Evolutionary conservation across 2,113 vertebrate species (phyloP).

Genomic region (Cacatua alba): DNA sequence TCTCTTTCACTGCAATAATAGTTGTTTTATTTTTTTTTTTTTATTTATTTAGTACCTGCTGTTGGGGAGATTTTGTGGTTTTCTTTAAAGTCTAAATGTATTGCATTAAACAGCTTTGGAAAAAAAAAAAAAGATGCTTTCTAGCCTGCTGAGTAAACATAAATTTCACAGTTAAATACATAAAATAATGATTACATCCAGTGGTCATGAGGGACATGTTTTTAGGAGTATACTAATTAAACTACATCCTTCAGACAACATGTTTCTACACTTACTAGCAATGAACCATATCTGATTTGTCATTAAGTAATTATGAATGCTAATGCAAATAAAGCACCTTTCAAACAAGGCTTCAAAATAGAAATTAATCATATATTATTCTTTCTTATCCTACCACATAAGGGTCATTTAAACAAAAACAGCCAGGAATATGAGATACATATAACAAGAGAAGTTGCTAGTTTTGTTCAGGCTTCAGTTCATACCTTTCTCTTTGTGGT

Average conservation of each 20-base stretch:
- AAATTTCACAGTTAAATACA: constrained; percentile 88
- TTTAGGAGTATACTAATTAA: constrained; percentile 93
- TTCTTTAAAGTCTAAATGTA: constrained; percentile 59
- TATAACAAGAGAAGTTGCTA: not conserved
- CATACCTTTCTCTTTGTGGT: not conserved
- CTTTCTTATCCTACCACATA: constrained; percentile 67
- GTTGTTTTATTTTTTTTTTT: constrained; percentile 16
- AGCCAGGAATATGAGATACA: not conserved
- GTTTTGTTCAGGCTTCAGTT: not conserved
- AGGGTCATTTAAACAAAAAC: constrained; percentile 75
- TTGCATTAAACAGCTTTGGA: constrained; percentile 53
- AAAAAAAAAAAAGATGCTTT: not conserved
- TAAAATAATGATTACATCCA: constrained; percentile 85
- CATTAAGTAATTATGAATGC: constrained; percentile 98
- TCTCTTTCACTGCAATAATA: constrained; percentile 40
- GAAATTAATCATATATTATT: constrained; percentile 79
- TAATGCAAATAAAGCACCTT: constrained; percentile 96
- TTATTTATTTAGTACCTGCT: constrained; percentile 56
- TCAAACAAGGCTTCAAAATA: constrained; percentile 79
- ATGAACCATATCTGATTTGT: constrained; percentile 97
- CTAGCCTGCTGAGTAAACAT: constrained; percentile 77
- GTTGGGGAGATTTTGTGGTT: constrained; percentile 46
- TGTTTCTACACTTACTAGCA: constrained; percentile 88
- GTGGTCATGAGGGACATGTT: constrained; percentile 86
- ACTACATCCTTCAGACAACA: constrained; percentile 87